phyloP scores from a whole-genome alignment of 2,797 vertebrate species.

The Alca torda region DNA sequence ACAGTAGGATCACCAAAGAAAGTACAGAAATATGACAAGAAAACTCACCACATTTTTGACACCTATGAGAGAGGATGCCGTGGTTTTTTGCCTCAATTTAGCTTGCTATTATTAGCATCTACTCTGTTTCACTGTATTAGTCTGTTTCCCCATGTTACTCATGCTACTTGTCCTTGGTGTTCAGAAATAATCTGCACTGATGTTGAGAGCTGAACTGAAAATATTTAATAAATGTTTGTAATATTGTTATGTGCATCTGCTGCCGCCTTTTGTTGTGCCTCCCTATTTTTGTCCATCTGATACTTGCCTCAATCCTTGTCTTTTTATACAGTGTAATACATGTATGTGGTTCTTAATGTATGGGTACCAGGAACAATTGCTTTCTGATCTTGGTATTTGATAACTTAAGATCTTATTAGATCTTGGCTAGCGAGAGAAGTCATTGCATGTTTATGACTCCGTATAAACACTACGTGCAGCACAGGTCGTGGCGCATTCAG shows the following conservation, averaged over 20 bases:
- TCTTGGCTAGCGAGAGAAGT: neutral
- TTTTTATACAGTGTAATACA: neutral
- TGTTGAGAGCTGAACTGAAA: neutral
- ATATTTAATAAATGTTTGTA: neutral
- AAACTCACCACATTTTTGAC: neutral
- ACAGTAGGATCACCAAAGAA: neutral
- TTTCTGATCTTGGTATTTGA: neutral
- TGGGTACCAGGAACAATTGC: accelerated
- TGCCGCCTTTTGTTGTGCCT: neutral
- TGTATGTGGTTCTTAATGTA: neutral
- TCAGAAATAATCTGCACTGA: neutral
- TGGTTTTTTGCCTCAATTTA: neutral
- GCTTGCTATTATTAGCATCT: neutral
- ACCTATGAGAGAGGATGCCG: neutral
- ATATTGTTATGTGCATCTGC: neutral
- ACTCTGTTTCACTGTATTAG: neutral
- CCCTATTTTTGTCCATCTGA: neutral
- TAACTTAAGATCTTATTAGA: neutral
- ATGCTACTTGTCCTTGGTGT: neutral
- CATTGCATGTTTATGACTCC: neutral
- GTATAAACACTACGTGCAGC: neutral
- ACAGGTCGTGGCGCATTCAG: accelerated
- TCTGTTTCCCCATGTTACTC: neutral
- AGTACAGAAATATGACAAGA: neutral
- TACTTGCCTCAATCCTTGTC: neutral